These are phyloP conservation scores for Pollenia angustigena DNA, from an alignment of 2,888 invertebrate species.

Conservation along the genomic window DNA sequence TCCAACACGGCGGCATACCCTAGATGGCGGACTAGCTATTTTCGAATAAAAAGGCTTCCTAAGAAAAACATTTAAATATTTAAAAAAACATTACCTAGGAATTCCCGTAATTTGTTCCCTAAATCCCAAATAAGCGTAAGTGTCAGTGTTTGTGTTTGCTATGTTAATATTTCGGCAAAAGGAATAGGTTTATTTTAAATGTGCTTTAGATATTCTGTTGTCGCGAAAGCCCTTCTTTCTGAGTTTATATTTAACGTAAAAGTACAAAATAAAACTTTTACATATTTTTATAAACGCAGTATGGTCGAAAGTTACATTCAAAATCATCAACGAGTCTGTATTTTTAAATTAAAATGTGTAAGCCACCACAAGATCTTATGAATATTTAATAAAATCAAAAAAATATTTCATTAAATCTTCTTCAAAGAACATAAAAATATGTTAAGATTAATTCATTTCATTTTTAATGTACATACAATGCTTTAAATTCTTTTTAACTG, in stretches of 20 bases:
- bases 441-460: neutral
- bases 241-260: conserved; percentile 29
- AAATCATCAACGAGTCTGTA: too few relatives aligned
- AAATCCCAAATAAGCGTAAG: neutral
- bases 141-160: conserved; percentile 32
- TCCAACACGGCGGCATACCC: too few relatives aligned
- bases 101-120: too few relatives aligned
- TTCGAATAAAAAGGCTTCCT: too few relatives aligned
- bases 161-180: conserved; percentile 49
- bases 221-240: conserved; percentile 49
- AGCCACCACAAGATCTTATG: too few relatives aligned
- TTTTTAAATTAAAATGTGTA: too few relatives aligned
- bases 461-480: too few relatives aligned
- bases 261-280: neutral
- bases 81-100: too few relatives aligned
- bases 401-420: neutral
- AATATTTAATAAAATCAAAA: too few relatives aligned
- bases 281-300: neutral
- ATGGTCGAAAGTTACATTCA: too few relatives aligned
- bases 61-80: too few relatives aligned
- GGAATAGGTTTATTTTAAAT: conserved; percentile 20
- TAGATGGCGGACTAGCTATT: too few relatives aligned
- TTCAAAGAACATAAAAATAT: neutral
- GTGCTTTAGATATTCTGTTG: conserved; percentile 17
- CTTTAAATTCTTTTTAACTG: neutral